These are phyloP conservation scores for Aythya baeri DNA, from an alignment of 2,113 vertebrate species.

Conservation along the genomic window DNA sequence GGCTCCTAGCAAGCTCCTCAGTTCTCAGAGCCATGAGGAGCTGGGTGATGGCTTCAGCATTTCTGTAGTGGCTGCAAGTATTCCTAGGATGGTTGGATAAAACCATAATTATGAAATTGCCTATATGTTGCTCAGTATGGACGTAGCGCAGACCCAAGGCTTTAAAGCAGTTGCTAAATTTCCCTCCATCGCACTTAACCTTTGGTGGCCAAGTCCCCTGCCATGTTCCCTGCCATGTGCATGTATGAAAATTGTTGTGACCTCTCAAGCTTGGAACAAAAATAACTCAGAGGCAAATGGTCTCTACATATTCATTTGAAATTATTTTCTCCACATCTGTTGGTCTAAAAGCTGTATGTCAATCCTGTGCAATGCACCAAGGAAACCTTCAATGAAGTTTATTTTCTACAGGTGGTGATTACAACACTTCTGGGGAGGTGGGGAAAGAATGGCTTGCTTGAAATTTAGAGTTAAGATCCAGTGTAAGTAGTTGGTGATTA, in stretches of 20 bases:
- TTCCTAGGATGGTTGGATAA: neutral
- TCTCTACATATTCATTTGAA: neutral
- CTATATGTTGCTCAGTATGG: neutral
- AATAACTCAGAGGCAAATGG: neutral
- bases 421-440: neutral
- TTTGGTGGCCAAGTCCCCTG: neutral
- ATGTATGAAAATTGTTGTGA: neutral
- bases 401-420: neutral
- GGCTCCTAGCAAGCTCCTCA: neutral
- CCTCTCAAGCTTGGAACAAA: neutral
- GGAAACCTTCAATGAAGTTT: neutral
- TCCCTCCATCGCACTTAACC: neutral
- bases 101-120: neutral
- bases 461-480: neutral
- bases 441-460: neutral
- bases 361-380: neutral
- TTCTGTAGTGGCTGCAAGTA: neutral
- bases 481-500: neutral
- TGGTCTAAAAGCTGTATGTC: neutral
- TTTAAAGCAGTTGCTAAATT: neutral
- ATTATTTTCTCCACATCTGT: neutral
- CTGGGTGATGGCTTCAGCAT: rapidly evolving
- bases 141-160: neutral
- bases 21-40: neutral
- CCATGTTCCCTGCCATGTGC: neutral